A percentile compares a stretch with the other conserved stretches of the same genome.
phyloP scores from a whole-genome alignment of 2,797 vertebrate species.

The Gallinago stenura region DNA sequence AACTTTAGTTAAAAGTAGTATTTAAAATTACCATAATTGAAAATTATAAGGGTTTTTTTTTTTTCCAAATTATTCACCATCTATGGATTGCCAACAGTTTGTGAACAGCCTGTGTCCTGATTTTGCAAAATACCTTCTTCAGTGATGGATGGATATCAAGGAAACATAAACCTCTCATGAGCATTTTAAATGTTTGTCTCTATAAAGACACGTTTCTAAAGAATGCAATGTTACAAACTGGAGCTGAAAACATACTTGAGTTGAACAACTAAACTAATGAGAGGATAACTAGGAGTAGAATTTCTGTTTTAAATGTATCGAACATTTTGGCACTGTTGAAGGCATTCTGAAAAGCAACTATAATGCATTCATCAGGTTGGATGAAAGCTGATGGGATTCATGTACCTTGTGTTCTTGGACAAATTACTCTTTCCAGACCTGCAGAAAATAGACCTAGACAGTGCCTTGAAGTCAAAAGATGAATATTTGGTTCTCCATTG shows the following conservation, averaged over 20 bases:
- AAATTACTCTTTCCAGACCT: not conserved
- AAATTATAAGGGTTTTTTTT: not conserved
- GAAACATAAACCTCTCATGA: not conserved
- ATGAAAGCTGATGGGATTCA: not conserved
- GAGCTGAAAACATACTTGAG: not conserved
- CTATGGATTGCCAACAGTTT: not conserved
- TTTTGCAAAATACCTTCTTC: not conserved
- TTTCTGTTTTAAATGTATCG: not conserved
- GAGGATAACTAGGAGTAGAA: not conserved
- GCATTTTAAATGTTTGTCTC: not conserved
- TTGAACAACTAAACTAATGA: not conserved
- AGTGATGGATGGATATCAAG: not conserved
- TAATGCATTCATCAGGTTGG: not conserved
- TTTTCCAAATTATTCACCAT: not conserved
- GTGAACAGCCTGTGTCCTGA: not conserved
- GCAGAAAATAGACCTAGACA: not conserved
- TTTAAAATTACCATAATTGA: not conserved
- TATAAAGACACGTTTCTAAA: not conserved
- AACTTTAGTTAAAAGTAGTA: not conserved
- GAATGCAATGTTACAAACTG: not conserved
- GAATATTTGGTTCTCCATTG: not conserved
- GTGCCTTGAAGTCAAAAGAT: not conserved
- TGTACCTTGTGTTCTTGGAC: not conserved
- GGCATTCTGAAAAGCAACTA: not conserved
- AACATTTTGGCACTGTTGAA: not conserved